Evolutionary conservation across 2,888 invertebrate genomes (phyloP).

Genomic region (Euproctis similis): DNA sequence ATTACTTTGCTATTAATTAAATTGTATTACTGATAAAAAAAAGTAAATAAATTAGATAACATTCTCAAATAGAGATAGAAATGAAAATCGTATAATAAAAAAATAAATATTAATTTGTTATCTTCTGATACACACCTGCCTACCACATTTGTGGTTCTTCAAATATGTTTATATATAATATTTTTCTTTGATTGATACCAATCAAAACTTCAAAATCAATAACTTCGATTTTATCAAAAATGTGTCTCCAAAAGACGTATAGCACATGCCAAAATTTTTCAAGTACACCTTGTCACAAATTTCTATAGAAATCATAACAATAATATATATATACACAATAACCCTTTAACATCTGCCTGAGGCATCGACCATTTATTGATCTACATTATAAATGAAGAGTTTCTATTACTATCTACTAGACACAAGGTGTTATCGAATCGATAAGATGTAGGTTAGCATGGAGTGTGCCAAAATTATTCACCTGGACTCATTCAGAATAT

Average conservation of each 20-base stretch:
- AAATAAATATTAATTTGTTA: too few species aligned
- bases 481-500: slow-evolving; percentile 39
- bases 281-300: slow-evolving; percentile 49
- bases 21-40: too few species aligned
- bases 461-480: slow-evolving; percentile 65
- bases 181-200: too few species aligned
- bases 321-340: slow-evolving; percentile 51
- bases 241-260: slow-evolving; percentile 17
- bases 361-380: slow-evolving; percentile 29
- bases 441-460: slow-evolving; percentile 35
- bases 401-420: slow-evolving; percentile 29
- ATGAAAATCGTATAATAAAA: too few species aligned
- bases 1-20: too few species aligned
- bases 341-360: slow-evolving; percentile 62
- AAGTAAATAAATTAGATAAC: too few species aligned
- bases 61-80: too few species aligned
- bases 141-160: too few species aligned
- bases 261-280: slow-evolving; percentile 44
- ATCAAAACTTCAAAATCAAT: slow-evolving; percentile 14
- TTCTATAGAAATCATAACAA: slow-evolving; percentile 53
- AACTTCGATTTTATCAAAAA: slow-evolving; percentile 12
- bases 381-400: slow-evolving; percentile 25
- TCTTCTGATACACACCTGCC: too few species aligned
- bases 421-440: slow-evolving; percentile 38
- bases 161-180: too few species aligned